These are phyloP conservation scores for Cervus canadensis DNA, from an alignment of 2,113 vertebrate genomes.

Conservation along the genomic window DNA sequence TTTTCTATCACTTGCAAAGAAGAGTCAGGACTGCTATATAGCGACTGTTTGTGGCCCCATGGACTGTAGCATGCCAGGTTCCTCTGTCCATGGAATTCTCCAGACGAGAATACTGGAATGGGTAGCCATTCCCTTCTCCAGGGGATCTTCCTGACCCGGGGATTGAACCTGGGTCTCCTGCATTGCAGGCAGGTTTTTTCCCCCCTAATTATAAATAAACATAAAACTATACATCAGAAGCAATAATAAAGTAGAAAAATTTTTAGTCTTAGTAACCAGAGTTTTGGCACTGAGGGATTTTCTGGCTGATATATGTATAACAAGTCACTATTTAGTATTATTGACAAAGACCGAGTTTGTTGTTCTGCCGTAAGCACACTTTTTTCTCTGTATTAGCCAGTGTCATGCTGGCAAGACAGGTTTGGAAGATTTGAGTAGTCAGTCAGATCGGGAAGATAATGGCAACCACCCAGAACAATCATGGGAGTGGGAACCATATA, in stretches of 20 bases:
- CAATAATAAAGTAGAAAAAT: not conserved
- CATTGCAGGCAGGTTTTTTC: not conserved
- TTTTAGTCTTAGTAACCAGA: constrained; percentile 3
- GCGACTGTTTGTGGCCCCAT: not conserved
- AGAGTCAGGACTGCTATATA: not conserved
- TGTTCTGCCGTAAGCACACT: not conserved
- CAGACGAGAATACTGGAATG: not conserved
- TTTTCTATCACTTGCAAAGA: constrained; percentile 2
- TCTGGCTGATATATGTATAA: not conserved
- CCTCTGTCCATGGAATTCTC: not conserved
- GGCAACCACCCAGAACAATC: not conserved
- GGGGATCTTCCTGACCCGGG: not conserved
- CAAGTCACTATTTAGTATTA: not conserved
- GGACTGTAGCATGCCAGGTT: not conserved
- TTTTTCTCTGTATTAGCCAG: not conserved
- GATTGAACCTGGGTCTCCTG: not conserved
- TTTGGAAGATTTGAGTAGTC: not conserved
- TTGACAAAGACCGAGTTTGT: not conserved
- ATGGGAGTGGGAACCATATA: not conserved
- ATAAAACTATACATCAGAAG: not conserved
- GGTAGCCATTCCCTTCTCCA: not conserved
- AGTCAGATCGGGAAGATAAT: not conserved
- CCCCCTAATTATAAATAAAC: not conserved
- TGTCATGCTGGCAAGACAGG: not conserved
- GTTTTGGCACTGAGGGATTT: not conserved